These are phyloP conservation scores for Diplosoma virens DNA, from an alignment of 23 tunicate genomes.

Conservation along the genomic window DNA sequence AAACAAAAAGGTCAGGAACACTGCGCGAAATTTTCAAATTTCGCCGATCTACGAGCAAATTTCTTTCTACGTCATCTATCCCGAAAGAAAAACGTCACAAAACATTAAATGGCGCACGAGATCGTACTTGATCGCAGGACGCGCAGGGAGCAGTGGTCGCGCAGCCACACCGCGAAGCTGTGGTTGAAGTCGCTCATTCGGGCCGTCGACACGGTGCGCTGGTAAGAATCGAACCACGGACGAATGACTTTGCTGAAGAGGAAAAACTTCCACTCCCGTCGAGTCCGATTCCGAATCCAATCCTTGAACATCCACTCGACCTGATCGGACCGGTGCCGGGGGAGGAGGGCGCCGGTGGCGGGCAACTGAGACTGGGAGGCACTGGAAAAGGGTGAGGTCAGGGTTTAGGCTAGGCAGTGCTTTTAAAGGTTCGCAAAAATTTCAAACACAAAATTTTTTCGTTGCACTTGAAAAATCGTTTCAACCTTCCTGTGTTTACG, in stretches of 20 bases:
- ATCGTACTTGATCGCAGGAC: slow-evolving; percentile 42
- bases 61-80: too few relatives aligned
- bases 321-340: slow-evolving; percentile 36
- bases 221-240: slow-evolving; percentile 86
- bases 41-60: too few relatives aligned
- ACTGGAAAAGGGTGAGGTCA: slow-evolving; percentile 51
- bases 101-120: background rate
- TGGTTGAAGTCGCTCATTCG: slow-evolving; percentile 28
- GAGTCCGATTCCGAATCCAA: slow-evolving; percentile 55
- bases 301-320: slow-evolving; percentile 29
- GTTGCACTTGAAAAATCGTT: too few relatives aligned
- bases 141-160: slow-evolving; percentile 64
- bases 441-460: too few relatives aligned
- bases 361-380: slow-evolving; percentile 72
- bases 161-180: slow-evolving; percentile 56
- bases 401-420: too few relatives aligned
- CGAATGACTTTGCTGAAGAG: slow-evolving; percentile 56
- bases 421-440: too few relatives aligned
- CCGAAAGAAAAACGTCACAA: background rate
- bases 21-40: too few relatives aligned
- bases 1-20: background rate
- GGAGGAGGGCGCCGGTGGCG: slow-evolving; percentile 70
- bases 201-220: slow-evolving; percentile 52
- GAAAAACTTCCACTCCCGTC: slow-evolving; percentile 75
- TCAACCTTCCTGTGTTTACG: too few relatives aligned